Evolutionary conservation across 2,113 vertebrate species (phyloP).

Genomic region (Bubalus kerabau): DNA sequence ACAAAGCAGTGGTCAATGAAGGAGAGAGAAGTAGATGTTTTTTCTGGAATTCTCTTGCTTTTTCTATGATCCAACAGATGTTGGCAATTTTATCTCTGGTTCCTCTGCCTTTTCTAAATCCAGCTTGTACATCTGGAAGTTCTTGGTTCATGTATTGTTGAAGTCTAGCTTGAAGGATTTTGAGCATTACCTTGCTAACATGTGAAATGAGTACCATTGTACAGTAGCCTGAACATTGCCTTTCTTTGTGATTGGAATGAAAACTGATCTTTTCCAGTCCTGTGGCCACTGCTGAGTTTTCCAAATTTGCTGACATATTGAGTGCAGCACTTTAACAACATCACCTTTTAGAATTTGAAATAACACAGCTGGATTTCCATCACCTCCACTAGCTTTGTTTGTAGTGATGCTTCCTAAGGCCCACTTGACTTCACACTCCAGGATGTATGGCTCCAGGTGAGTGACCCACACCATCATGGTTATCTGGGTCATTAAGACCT

Average conservation of each 20-base stretch:
- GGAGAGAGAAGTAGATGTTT: not conserved
- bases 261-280: not conserved
- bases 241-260: not conserved
- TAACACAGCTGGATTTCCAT: not conserved
- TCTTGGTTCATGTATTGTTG: not conserved
- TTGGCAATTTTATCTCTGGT: not conserved
- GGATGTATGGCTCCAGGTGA: not conserved
- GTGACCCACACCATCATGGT: not conserved
- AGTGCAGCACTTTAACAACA: not conserved
- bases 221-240: not conserved
- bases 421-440: not conserved
- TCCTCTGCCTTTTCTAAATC: not conserved
- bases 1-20: not conserved
- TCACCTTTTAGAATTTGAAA: not conserved
- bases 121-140: not conserved
- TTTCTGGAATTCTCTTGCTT: not conserved
- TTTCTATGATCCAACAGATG: not conserved
- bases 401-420: not conserved
- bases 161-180: not conserved
- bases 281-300: not conserved
- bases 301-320: not conserved
- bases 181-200: not conserved
- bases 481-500: not conserved
- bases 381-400: not conserved
- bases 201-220: not conserved